These are phyloP conservation scores for Ceyx cyanopectus DNA, from an alignment of 2,113 vertebrate genomes.

Conservation along the genomic window DNA sequence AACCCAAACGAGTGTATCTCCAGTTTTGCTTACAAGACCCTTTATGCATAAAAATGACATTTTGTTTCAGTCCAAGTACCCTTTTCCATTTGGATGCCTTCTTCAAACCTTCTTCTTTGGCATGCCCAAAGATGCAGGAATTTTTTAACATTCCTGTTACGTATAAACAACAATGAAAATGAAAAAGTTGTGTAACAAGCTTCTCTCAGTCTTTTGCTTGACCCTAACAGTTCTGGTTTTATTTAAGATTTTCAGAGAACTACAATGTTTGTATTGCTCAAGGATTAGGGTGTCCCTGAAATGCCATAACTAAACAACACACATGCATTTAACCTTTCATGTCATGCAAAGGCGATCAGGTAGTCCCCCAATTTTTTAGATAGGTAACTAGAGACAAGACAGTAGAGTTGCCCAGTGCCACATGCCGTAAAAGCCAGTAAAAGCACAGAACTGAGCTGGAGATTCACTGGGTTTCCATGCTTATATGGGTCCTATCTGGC, in stretches of 20 bases:
- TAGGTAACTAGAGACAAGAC: neutral
- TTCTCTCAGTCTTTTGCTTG: neutral
- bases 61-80: neutral
- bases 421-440: neutral
- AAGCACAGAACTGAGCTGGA: neutral
- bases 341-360: neutral
- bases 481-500: neutral
- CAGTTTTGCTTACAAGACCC: neutral
- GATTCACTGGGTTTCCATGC: neutral
- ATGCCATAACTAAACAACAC: neutral
- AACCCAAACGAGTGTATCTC: neutral
- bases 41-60: conserved; percentile 21
- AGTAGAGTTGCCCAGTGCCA: neutral
- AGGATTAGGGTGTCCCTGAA: neutral
- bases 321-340: neutral
- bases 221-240: neutral
- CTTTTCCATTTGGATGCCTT: neutral
- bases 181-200: neutral
- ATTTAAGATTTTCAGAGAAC: neutral
- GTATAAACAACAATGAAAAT: neutral
- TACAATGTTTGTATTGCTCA: neutral
- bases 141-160: neutral
- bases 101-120: neutral
- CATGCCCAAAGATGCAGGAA: neutral
- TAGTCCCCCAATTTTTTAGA: neutral